A percentile compares a stretch with the other conserved stretches of the same genome.
These are phyloP conservation scores for Mythimna ferrago DNA, from an alignment of 2,888 invertebrate genomes.

Conservation along the genomic window DNA sequence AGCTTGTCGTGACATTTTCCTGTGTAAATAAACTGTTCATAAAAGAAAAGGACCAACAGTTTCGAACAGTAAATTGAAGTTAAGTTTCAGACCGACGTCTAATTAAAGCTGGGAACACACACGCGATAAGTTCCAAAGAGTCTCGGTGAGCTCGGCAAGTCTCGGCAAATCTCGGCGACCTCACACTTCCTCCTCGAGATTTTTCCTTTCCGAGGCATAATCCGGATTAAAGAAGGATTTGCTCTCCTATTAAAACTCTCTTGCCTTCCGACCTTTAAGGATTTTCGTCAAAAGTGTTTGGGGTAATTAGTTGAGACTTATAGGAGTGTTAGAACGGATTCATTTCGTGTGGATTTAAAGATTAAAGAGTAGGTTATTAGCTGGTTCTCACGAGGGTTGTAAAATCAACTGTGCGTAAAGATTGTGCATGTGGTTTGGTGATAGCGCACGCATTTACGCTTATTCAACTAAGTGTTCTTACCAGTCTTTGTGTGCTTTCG, in stretches of 20 bases:
- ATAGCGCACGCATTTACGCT: conserved; percentile 8
- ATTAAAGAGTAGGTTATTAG: conserved; percentile 37
- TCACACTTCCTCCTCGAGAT: conserved; percentile 54
- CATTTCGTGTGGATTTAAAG: conserved; percentile 38
- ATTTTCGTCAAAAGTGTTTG: conserved; percentile 58
- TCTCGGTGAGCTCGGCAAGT: conserved; percentile 17
- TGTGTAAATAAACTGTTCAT: not conserved
- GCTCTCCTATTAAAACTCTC: conserved; percentile 73
- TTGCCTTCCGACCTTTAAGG: conserved; percentile 66
- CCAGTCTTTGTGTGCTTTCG: not conserved
- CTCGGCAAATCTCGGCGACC: conserved; percentile 39
- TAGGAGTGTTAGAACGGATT: conserved; percentile 40
- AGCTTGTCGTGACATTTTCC: too few relatives aligned
- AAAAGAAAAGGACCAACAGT: conserved; percentile 8
- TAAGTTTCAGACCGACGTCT: conserved; percentile 42
- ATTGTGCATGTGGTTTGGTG: conserved; percentile 10
- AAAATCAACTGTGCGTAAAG: conserved; percentile 24
- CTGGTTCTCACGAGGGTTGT: conserved; percentile 20
- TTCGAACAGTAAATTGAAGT: conserved; percentile 37
- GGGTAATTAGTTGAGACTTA: conserved; percentile 59
- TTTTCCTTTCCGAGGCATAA: conserved; percentile 57
- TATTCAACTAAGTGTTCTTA: conserved; percentile 6
- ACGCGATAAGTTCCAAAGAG: conserved; percentile 54
- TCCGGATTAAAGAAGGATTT: conserved; percentile 67
- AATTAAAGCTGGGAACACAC: conserved; percentile 61